Percentiles rank a stretch among this genome's conserved stretches.
Evolutionary conservation across 2,888 invertebrate species (phyloP).

Genomic region (Lasioglossum malachurum): DNA sequence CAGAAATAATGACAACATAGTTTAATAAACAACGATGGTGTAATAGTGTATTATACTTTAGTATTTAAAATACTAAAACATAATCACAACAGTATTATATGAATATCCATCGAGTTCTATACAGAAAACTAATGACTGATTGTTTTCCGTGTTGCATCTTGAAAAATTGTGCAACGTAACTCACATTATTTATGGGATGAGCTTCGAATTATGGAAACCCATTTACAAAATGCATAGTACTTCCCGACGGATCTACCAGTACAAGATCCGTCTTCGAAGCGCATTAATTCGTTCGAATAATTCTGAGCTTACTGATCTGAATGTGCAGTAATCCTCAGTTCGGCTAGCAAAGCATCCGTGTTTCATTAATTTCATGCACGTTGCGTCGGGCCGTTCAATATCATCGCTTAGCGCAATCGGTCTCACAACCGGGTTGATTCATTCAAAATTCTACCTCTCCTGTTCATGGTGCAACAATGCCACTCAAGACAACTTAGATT

Average conservation of each 20-base stretch:
- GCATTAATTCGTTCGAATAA: background rate
- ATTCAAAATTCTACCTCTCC: background rate
- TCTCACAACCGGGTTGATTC: background rate
- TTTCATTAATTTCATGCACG: conserved; percentile 6
- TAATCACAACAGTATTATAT: too few relatives aligned
- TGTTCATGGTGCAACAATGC: background rate
- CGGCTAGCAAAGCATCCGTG: background rate
- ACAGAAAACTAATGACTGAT: background rate
- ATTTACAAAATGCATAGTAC: background rate
- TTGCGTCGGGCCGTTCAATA: background rate
- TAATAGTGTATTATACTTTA: too few relatives aligned
- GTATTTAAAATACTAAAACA: background rate
- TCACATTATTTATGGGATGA: background rate
- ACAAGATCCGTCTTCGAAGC: background rate
- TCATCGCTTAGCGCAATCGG: background rate
- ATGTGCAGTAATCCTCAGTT: background rate
- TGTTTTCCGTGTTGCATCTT: background rate
- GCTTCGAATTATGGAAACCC: background rate
- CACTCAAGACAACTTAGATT: background rate
- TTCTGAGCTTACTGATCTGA: background rate
- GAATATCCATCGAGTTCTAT: background rate
- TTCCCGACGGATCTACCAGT: background rate
- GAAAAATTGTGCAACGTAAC: background rate
- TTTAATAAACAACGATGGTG: too few relatives aligned
- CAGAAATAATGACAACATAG: too few relatives aligned